A percentile compares a stretch with the other conserved stretches of the same genome.
These are phyloP conservation scores for Ypsolopha sequella DNA, from an alignment of 2,888 invertebrate species.

Conservation along the genomic window DNA sequence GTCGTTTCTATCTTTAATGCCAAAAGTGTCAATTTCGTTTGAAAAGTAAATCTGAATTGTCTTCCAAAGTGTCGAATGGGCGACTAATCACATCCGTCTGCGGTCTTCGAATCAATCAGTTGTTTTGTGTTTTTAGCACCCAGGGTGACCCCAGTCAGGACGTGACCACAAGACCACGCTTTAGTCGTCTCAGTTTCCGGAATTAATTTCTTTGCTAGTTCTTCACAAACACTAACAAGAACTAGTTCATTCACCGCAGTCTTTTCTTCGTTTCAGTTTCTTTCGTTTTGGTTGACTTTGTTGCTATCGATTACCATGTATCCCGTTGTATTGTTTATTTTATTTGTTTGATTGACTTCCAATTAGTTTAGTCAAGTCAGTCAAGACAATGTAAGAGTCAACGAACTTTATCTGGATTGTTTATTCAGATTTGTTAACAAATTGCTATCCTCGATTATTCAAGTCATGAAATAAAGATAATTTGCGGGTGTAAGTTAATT, in stretches of 20 bases:
- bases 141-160: not conserved
- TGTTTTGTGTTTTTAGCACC: constrained; percentile 18
- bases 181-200: too few species aligned
- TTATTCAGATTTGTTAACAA: not conserved
- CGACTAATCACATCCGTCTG: constrained; percentile 31
- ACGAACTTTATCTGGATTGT: not conserved
- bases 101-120: constrained; percentile 41
- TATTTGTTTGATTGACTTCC: not conserved
- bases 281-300: too few species aligned
- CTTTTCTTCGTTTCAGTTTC: too few species aligned
- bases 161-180: not conserved
- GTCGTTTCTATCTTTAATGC: not conserved
- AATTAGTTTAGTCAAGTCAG: not conserved
- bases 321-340: not conserved
- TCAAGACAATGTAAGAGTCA: not conserved
- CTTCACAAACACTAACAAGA: too few species aligned
- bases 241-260: too few species aligned
- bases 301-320: not conserved
- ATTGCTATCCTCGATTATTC: too few species aligned
- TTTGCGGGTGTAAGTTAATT: too few species aligned
- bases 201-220: too few species aligned
- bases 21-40: not conserved
- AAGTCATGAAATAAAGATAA: too few species aligned
- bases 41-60: not conserved
- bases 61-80: constrained; percentile 20